Conservation (phyloP, 2,888 invertebrate genomes). For the Ormyrus pomaceus region DNA sequence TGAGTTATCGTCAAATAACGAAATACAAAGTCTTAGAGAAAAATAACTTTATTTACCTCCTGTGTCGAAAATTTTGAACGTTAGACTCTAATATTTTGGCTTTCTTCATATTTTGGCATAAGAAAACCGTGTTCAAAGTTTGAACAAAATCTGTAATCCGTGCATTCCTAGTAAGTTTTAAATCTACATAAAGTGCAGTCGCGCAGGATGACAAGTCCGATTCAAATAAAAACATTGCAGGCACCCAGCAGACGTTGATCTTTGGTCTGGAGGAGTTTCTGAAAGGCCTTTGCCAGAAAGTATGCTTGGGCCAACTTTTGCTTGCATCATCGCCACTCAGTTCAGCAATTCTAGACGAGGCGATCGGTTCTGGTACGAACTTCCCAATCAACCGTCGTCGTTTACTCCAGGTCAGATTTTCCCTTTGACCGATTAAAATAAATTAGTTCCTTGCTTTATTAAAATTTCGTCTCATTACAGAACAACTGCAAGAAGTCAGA, state of each 20-base stretch:
- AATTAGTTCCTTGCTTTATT: not conserved
- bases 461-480: slow-evolving; percentile 71
- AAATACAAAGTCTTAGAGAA: too few relatives aligned
- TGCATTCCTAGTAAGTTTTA: too few relatives aligned
- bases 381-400: slow-evolving; percentile 93
- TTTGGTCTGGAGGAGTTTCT: slow-evolving; percentile 96
- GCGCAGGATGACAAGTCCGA: too few relatives aligned
- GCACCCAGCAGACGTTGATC: slow-evolving; percentile 93
- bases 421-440: not conserved
- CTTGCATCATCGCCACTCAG: slow-evolving; percentile 95
- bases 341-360: slow-evolving; percentile 92
- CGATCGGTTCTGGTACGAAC: slow-evolving; percentile 96
- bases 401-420: slow-evolving; percentile 81
- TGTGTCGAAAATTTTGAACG: too few relatives aligned
- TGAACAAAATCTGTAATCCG: too few relatives aligned
- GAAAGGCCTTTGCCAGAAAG: slow-evolving; percentile 93
- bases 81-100: too few relatives aligned
- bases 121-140: too few relatives aligned
- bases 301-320: slow-evolving; percentile 95
- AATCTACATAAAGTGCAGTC: too few relatives aligned
- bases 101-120: too few relatives aligned
- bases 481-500: slow-evolving; percentile 89
- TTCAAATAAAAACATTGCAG: slow-evolving; percentile 72
- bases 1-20: too few relatives aligned
- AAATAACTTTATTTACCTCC: too few relatives aligned